Evolutionary conservation across 2,888 invertebrate genomes (phyloP), one percentile per base, ranked within the genome.

Genomic region (Cheilosia grossa): DNA sequence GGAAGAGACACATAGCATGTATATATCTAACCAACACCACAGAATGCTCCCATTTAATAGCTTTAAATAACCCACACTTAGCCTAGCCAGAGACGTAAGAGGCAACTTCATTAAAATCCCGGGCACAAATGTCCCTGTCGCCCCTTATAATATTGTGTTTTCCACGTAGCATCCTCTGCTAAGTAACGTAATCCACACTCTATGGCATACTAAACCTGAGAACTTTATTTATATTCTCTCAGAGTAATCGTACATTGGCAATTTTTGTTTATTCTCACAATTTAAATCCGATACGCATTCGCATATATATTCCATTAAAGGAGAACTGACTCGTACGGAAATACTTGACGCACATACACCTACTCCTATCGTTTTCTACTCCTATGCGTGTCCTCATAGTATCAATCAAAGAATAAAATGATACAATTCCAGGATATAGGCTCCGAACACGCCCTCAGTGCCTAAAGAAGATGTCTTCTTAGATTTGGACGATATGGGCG

Each of bases 351-450:
- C 61, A 49, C 53, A 54, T 54, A 51, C 51, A 21, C 19, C 7
- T 4, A 10, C 30, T 67, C 27, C 13, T 37, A 37, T 37, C 13
- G 1, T 10, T 10, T 37, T 13, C 17, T 40, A n/a, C 15, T 42
- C 21, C 40, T n/a, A n/a, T n/a, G 47, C 61, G 63, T 73, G 73
- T 78, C 69, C 79, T 69, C 63, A 63, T 69, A 79, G 51, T 79
- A 83, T 83, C 82, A 83, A 79, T 83, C 79, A 79, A 79, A 74
- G 82, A 83, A 79, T 79, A 64, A 79, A 79, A 83, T 83, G 69
- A 58, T 74, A 69, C 73, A 73, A 73, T 69, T 78, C 73, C 44
- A 24, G 9, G 40, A 40, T 33, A 24, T 69, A 6, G 15, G 51
- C 73, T 56, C 40, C 49, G 61, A 67, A 59, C 49, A 54, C 63